Evolutionary conservation across 1,140 invertebrate species (phyloP).

Genomic region (Daktulosphaira vitifoliae): DNA sequence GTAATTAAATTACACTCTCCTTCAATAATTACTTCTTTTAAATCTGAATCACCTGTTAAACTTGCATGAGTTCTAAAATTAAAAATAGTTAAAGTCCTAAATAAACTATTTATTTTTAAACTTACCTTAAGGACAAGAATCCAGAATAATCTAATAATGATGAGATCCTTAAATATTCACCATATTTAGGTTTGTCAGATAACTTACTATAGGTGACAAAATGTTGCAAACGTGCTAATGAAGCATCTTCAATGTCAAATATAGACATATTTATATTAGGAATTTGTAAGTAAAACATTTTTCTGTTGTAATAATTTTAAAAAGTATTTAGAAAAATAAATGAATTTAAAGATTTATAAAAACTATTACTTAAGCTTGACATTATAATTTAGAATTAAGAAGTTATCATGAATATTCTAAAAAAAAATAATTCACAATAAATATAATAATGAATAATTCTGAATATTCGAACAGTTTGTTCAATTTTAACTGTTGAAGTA

Average conservation of each 20-base stretch:
- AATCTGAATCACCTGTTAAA: not conserved
- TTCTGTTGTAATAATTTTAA: not conserved
- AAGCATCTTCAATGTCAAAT: slow-evolving; percentile 3
- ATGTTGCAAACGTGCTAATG: slow-evolving; percentile 4
- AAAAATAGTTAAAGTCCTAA: not conserved
- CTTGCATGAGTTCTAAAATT: slow-evolving; percentile 9
- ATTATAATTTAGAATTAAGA: too few species aligned
- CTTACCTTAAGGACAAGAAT: slow-evolving; percentile 6
- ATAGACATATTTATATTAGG: slow-evolving; percentile 4
- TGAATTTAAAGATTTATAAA: too few species aligned
- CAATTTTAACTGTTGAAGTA: too few species aligned
- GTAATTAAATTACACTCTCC: slow-evolving; percentile 20
- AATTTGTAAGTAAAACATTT: slow-evolving; percentile 19
- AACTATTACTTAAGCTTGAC: too few species aligned
- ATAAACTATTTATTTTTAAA: not conserved
- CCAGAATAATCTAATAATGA: not conserved
- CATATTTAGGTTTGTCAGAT: not conserved
- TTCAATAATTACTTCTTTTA: slow-evolving; percentile 4
- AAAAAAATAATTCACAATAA: too few species aligned
- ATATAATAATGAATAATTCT: too few species aligned
- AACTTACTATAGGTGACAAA: not conserved
- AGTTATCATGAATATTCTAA: too few species aligned
- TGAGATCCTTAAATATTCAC: not conserved
- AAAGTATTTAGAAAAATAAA: too few species aligned
- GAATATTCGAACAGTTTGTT: too few species aligned